Conservation (phyloP, 2,113 vertebrate species). For the Phyllopteryx taeniolatus region DNA sequence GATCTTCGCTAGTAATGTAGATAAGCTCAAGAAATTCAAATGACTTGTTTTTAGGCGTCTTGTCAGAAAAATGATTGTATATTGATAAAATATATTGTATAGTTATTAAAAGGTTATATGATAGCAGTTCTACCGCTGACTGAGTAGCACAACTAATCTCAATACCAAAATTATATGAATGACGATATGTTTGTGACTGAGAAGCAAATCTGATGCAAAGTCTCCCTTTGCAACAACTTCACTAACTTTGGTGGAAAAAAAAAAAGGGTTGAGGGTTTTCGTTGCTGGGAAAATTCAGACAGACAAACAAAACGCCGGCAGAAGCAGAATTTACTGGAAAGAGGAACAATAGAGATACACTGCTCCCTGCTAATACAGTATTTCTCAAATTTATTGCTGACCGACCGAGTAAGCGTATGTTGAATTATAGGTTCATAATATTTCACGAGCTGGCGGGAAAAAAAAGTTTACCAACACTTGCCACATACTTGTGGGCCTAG, state of each 20-base stretch:
- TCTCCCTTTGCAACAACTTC: neutral
- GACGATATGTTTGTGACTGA: neutral
- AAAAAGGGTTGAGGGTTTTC: neutral
- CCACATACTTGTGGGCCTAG: constrained; percentile 9
- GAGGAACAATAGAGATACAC: neutral
- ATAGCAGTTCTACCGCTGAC: too few species aligned
- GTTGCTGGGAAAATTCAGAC: neutral
- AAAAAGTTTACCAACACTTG: constrained; percentile 10
- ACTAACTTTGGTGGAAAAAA: neutral
- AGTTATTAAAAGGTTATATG: too few species aligned
- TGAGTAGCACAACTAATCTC: neutral
- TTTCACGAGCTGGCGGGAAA: constrained; percentile 23
- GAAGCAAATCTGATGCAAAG: neutral
- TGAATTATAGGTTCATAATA: constrained; percentile 36
- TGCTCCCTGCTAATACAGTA: neutral
- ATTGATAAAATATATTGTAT: too few species aligned
- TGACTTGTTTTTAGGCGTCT: too few species aligned
- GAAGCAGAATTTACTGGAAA: neutral
- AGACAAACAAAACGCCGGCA: neutral
- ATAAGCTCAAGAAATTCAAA: too few species aligned
- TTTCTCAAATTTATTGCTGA: constrained; percentile 27
- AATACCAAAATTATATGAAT: neutral
- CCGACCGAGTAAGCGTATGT: constrained; percentile 8
- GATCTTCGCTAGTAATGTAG: too few species aligned
- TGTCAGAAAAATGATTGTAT: too few species aligned